Evolutionary conservation across 2,113 vertebrate genomes (phyloP), one percentile per base, ranked within the genome.

Genomic region (Harpagus bidentatus): DNA sequence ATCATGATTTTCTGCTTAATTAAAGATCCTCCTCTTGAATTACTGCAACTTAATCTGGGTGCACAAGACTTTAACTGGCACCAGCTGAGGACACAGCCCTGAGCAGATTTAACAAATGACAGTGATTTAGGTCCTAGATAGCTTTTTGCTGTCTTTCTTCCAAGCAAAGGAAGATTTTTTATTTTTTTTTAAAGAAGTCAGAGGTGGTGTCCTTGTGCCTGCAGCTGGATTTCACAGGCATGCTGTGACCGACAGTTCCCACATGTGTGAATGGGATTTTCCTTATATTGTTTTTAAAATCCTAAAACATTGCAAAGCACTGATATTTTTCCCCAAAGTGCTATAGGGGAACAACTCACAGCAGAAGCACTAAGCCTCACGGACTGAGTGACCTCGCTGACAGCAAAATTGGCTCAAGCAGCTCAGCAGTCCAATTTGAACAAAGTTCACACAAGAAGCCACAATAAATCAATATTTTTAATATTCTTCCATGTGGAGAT

Each of bases 1-100:
- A 59, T 18, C 42, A 19, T 63, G 59, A 91, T 95, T 92, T 92
- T 73, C 89, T 93, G 84, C 86, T 87, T 96, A 91, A 95, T 97
- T 96, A 91, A 93, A 89, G 81, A 79, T 84, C 93, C 86, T 91
- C 89, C 95, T 91, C 86, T 84, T 79, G 40, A 96, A 96, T 96
- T 93, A 93, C 73, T 36, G 77, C 61, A 67, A 82, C 81, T 79
- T 71, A 34, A 86, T 78, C 52, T 43, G 73, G 29, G 61, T 55
- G 61, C 73, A 4, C 77, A 84, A 65, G 80, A 76, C 72, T 91
- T n/a, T 13, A 73, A 42, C 25, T 78, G 84, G 45, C 72, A 96
- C 16, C 76, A 77, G 55, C 71, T 55, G 90, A 94, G 82, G 92
- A 92, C 82, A 45, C 32, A 53, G 86, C 80, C 71, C 55, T 10